Percentiles rank a stretch among this genome's conserved stretches.
phyloP scores from a whole-genome alignment of 2,888 invertebrate species.

The Plutella xylostella region DNA sequence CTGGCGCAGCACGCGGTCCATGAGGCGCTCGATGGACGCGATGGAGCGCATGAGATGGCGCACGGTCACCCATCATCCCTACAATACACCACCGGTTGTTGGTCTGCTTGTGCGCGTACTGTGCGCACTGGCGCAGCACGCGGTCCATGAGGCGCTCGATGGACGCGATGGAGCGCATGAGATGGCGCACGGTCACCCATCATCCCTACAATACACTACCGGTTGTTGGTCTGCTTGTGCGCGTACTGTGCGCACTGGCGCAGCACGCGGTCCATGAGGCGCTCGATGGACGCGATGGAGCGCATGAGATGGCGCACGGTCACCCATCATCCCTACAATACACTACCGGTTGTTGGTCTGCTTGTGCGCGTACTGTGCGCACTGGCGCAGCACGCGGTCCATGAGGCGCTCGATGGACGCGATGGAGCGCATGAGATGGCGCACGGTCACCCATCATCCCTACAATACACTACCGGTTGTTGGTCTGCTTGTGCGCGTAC shows the following conservation, averaged over 20 bases:
- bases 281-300: too few relatives aligned
- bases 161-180: slow-evolving; percentile 53
- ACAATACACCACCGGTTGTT: slow-evolving; percentile 52
- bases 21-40: slow-evolving; percentile 32
- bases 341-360: too few relatives aligned
- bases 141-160: slow-evolving; percentile 22
- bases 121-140: slow-evolving; percentile 8
- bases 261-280: slow-evolving; percentile 11
- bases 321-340: too few relatives aligned
- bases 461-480: too few relatives aligned
- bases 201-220: too few relatives aligned
- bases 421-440: too few relatives aligned
- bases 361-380: slow-evolving; percentile 20
- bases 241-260: slow-evolving; percentile 19
- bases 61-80: too few relatives aligned
- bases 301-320: too few relatives aligned
- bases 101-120: slow-evolving; percentile 19
- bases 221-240: slow-evolving; percentile 6
- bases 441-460: too few relatives aligned
- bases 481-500: slow-evolving; percentile 19
- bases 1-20: slow-evolving; percentile 10
- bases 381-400: slow-evolving; percentile 10
- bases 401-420: slow-evolving; percentile 11
- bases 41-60: slow-evolving; percentile 51
- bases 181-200: slow-evolving; percentile 45